Percentiles rank a stretch among this genome's conserved stretches.
phyloP scores from a whole-genome alignment of 2,797 vertebrate genomes.

The Cyclura pinguis region DNA sequence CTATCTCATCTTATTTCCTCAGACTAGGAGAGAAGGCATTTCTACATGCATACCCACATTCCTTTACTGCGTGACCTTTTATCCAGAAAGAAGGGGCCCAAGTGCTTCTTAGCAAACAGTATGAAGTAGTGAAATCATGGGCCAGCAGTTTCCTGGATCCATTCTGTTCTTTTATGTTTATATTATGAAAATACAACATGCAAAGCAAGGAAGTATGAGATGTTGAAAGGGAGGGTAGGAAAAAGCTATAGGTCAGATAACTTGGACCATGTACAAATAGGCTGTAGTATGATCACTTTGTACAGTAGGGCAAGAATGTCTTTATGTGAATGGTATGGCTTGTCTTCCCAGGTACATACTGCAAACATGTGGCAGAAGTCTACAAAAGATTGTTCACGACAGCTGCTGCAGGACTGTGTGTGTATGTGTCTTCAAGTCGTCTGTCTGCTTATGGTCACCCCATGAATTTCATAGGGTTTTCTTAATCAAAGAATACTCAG shows the following conservation, averaged over 20 bases:
- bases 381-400: background rate
- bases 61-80: background rate
- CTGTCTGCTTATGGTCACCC: too few species aligned
- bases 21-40: background rate
- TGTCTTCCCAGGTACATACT: background rate
- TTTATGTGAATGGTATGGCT: background rate
- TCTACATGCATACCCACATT: background rate
- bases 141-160: background rate
- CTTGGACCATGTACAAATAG: background rate
- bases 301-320: background rate
- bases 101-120: constrained; percentile 1
- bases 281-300: background rate
- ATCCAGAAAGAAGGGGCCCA: background rate
- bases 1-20: background rate
- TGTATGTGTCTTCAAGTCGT: too few species aligned
- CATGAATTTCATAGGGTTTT: too few species aligned
- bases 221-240: too few species aligned
- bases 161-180: constrained; percentile 6
- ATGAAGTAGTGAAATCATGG: background rate
- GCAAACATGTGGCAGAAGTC: background rate
- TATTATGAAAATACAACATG: background rate
- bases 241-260: background rate
- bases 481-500: too few species aligned
- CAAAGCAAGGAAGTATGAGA: background rate
- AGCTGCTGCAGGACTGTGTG: too few species aligned